phyloP scores from a whole-genome alignment of 2,797 vertebrate species.

The Girardinus metallicus region DNA sequence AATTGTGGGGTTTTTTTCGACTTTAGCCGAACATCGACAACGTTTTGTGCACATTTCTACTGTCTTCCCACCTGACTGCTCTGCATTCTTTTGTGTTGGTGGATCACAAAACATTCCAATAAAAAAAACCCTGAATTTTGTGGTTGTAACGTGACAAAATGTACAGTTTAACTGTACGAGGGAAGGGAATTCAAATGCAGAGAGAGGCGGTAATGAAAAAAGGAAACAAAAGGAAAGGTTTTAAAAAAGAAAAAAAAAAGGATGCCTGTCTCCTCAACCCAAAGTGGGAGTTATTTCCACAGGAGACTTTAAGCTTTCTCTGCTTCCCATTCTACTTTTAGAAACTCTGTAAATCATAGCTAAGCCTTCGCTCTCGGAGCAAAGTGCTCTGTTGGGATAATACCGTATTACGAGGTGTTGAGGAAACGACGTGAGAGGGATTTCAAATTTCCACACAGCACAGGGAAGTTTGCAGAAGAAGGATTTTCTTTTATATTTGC shows the following conservation, averaged over 20 bases:
- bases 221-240: background rate
- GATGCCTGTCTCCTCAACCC: background rate
- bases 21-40: too few species aligned
- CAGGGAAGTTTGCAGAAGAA: background rate
- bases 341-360: slow-evolving; percentile 4
- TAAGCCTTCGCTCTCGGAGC: background rate
- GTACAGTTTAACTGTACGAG: too few species aligned
- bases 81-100: background rate
- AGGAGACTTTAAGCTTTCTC: slow-evolving; percentile 3
- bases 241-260: background rate
- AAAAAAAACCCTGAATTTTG: background rate
- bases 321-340: background rate
- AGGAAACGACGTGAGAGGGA: background rate
- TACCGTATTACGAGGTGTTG: background rate
- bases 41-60: background rate
- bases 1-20: too few species aligned
- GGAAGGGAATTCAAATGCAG: background rate
- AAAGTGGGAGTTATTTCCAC: slow-evolving; percentile 1
- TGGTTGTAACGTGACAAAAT: background rate
- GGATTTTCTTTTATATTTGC: background rate
- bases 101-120: background rate
- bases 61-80: background rate
- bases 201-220: background rate
- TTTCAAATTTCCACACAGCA: background rate
- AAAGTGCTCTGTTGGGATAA: slow-evolving; percentile 1